These are phyloP conservation scores for Pelvicachromis taeniatus DNA, from an alignment of 2,113 vertebrate species.

Conservation along the genomic window DNA sequence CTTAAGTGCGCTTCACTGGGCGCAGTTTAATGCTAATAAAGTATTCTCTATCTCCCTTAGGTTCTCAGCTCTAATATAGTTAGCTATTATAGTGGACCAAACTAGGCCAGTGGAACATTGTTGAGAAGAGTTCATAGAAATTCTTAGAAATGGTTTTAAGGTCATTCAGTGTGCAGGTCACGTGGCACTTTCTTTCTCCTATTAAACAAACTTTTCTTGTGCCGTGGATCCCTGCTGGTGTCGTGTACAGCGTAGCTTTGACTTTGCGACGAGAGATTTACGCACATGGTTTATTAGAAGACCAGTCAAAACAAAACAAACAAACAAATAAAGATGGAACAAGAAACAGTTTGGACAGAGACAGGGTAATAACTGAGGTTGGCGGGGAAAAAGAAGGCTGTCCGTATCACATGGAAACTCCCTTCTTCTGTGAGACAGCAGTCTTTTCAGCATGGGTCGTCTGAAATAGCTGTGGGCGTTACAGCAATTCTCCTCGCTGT, in stretches of 20 bases:
- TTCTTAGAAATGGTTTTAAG: constrained; percentile 23
- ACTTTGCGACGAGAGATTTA: constrained; percentile 14
- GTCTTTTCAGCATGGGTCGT: constrained; percentile 12
- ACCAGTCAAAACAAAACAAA: not conserved
- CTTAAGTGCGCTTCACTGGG: constrained; percentile 53
- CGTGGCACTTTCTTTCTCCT: constrained; percentile 31
- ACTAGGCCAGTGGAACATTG: constrained; percentile 55
- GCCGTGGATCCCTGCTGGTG: not conserved
- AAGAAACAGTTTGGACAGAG: not conserved
- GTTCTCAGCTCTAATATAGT: constrained; percentile 37
- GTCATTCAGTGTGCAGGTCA: constrained; percentile 42
- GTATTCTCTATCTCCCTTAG: not conserved
- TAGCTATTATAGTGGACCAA: constrained; percentile 30
- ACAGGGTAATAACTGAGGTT: not conserved
- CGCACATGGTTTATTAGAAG: not conserved
- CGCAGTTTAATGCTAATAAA: constrained; percentile 67
- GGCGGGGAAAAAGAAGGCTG: not conserved
- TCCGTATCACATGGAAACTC: not conserved
- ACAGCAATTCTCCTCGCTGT: constrained; percentile 77
- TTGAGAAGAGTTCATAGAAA: constrained; percentile 56
- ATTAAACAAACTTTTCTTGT: constrained; percentile 37
- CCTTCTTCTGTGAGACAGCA: not conserved
- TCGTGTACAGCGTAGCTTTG: constrained; percentile 8
- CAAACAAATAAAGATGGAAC: not conserved
- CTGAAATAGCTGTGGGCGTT: constrained; percentile 73